Percentiles rank a stretch among this genome's conserved stretches.
phyloP scores from a whole-genome alignment of 2,888 invertebrate genomes.

The Platypus cylindrus region DNA sequence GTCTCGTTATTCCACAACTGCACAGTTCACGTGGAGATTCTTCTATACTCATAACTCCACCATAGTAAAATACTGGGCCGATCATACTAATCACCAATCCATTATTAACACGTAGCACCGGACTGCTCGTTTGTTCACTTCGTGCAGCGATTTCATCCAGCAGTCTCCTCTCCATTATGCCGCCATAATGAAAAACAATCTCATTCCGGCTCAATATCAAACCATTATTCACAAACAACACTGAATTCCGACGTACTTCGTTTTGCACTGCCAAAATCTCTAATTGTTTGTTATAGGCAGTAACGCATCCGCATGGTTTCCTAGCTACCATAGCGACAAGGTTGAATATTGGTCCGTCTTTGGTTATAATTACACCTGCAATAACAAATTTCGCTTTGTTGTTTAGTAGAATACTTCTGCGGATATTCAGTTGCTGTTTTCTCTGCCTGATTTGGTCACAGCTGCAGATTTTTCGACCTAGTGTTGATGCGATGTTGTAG shows the following conservation, averaged over 20 bases:
- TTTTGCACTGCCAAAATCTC: slow-evolving; percentile 9
- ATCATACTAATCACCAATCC: slow-evolving; percentile 6
- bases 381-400: slow-evolving; percentile 13
- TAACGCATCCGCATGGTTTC: slow-evolving; percentile 9
- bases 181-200: slow-evolving; percentile 7
- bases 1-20: slow-evolving; percentile 9
- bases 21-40: slow-evolving; percentile 2
- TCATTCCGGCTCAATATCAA: slow-evolving; percentile 5
- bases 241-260: slow-evolving; percentile 3
- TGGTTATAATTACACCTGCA: slow-evolving; percentile 20
- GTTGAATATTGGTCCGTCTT: slow-evolving; percentile 21
- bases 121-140: slow-evolving; percentile 6
- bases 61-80: slow-evolving; percentile 9
- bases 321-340: slow-evolving; percentile 15
- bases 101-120: slow-evolving; percentile 7
- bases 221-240: slow-evolving; percentile 9
- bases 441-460: slow-evolving; percentile 12
- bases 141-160: no score
- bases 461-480: slow-evolving; percentile 10
- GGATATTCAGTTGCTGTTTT: slow-evolving; percentile 8
- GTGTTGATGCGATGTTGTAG: slow-evolving; percentile 6
- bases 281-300: slow-evolving; percentile 7
- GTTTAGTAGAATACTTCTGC: slow-evolving; percentile 1
- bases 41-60: slow-evolving; percentile 1
- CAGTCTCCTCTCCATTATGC: no score